Evolutionary conservation across 2,888 invertebrate genomes (phyloP), one percentile per base, ranked within the genome.

Genomic region (Oligia strigilis): DNA sequence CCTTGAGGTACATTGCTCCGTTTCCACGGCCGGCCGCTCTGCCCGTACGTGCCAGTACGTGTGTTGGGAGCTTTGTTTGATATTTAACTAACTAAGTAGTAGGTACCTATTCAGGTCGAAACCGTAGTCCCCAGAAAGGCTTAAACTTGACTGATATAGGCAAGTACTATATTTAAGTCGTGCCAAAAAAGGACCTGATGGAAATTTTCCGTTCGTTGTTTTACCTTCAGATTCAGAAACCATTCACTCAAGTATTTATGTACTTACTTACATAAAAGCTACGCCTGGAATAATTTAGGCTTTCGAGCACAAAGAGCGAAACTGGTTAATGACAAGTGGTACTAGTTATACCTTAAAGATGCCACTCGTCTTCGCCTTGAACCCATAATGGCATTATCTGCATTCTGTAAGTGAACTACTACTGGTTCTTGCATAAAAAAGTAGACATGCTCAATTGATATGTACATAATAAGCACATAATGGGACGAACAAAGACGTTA

Each of bases 291-390:
- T 85, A 70, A 72, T 82, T 75, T 67, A 84, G 73, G 66, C 58
- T 81, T 73, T 76, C 0, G 46, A 66, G 67, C 58, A 67, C 40
- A 79, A 76, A 62, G 72, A 69, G 58, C 55, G n/a, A 83, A 85
- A 85, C 85, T 80, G 52, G 85, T 86, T 84, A 64, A 49, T n/a
- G 58, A 23, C 65, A 78, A 70, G 62, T 67, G 2, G 65, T 78
- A 72, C 66, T 77, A 67, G 77, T 46, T 58, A 70, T 52, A 43
- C 66, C 49, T 78, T 66, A 80, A 85, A 83, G 78, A 85, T 72
- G 80, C 52, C 70, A 49, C 80, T 78, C 46, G 77, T 64, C 65
- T 23, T 87, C 70, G 55, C 92, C 92, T 92, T 92, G 92, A 92
- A 91, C 91, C 84, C 78, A 49, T 71, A 82, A 78, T 84, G 85